These are phyloP conservation scores for Patiria miniata DNA, from an alignment of 35 echinoderm and acorn worm species.

Conservation along the genomic window DNA sequence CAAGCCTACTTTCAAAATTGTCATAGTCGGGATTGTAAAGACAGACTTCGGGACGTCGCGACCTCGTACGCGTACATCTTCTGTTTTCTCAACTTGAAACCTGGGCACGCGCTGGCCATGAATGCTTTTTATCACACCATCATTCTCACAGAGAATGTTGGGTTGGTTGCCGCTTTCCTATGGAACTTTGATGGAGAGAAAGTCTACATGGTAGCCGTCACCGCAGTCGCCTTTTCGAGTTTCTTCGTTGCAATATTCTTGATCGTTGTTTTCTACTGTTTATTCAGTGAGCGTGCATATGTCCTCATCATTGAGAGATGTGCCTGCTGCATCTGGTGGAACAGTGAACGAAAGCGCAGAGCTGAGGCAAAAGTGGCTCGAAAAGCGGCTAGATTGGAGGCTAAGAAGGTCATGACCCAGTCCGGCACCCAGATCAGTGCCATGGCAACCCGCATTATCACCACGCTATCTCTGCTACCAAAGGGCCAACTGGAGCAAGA, in stretches of 20 bases:
- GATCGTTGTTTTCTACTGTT: conserved; percentile 3
- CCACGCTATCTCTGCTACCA: neutral
- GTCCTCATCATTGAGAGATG: neutral
- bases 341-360: neutral
- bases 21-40: neutral
- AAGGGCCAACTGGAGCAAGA: neutral
- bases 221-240: conserved; percentile 11
- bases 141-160: conserved; percentile 7
- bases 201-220: conserved; percentile 3
- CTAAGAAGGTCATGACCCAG: conserved; percentile 19
- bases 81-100: conserved; percentile 11
- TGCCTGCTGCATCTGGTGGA: conserved; percentile 19
- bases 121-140: conserved; percentile 3
- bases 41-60: neutral
- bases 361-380: conserved; percentile 10
- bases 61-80: conserved; percentile 13
- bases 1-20: neutral
- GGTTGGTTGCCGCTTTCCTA: neutral
- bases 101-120: conserved; percentile 8
- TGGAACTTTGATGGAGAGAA: conserved; percentile 4
- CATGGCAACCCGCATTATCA: conserved; percentile 27
- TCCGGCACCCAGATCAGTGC: neutral
- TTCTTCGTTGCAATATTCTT: neutral
- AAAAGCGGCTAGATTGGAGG: conserved; percentile 17
- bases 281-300: conserved; percentile 13